Evolutionary conservation across 2,888 invertebrate species (phyloP).

Genomic region (Chamaedrilus cognettii): DNA sequence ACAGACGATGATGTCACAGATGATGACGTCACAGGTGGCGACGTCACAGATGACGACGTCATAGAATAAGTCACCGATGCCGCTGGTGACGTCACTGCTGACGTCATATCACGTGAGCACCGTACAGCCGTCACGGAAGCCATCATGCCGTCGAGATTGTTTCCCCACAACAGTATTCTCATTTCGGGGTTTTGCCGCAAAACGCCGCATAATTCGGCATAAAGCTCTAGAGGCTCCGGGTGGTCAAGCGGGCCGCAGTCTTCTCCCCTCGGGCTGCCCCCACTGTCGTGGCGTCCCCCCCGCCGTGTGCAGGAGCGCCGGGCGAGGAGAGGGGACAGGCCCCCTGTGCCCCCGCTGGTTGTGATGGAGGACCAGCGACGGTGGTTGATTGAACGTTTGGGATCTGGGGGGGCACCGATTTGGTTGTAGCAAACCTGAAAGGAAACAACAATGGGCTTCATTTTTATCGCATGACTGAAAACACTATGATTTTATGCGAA

Average conservation of each 20-base stretch:
- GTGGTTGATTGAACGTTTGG: background rate
- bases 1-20: too few species aligned
- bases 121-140: too few species aligned
- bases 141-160: constrained; percentile 41
- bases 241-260: background rate
- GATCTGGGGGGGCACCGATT: constrained; percentile 40
- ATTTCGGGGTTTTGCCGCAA: constrained; percentile 53
- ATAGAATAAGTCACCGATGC: too few species aligned
- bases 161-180: constrained; percentile 56
- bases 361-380: constrained; percentile 12
- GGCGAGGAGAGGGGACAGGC: background rate
- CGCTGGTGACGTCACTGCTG: too few species aligned
- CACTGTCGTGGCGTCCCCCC: background rate
- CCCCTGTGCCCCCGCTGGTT: constrained; percentile 39
- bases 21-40: too few species aligned
- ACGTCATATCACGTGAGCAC: too few species aligned
- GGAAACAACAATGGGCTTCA: background rate
- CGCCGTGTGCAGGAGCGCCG: background rate
- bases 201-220: constrained; percentile 51
- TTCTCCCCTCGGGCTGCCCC: background rate
- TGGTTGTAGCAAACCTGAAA: constrained; percentile 49
- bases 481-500: too few species aligned
- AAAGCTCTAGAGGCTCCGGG: constrained; percentile 26
- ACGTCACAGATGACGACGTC: too few species aligned
- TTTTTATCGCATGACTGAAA: background rate